Base-by-base conservation (phyloP, 1,140 invertebrate species). In the Meloidogyne floridensis region DNA sequence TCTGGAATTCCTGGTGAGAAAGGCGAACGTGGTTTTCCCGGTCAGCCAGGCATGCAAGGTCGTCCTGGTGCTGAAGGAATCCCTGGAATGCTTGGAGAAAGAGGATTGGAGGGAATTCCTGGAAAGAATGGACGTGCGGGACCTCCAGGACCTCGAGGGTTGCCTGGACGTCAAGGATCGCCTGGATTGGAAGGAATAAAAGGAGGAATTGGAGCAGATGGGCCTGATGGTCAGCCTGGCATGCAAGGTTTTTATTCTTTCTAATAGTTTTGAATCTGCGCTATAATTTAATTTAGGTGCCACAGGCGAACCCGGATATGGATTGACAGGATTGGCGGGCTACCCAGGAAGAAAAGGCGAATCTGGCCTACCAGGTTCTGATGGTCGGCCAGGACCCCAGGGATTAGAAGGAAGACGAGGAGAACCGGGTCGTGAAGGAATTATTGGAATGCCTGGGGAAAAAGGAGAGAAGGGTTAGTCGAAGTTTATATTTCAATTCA, bases 261-360 rank as follows among this genome's bases (percentile, higher is more conserved):
- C 43, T 72, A 47, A 47, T 47, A 47, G 47, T 47, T 65, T n/a
- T 13, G 2, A 18, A 65, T 15, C 5, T 32, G 32, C 32, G 32
- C 43, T 43, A 77, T 42, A n/a, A 15, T 70, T 5, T 42, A 2
- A 3, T 81, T 42, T 32, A 81, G 84, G 84, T 47, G 2, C 65
- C 6, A 84, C 83, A 32, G 84, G 86, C 20, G 42, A 72, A 7
- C 75, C 69, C 3, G 83, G 81, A 56, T 77, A 82, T 80, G 93
- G 93, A 54, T 18, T 84, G 70, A 80, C 88, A 5, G 93, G 93
- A 13, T 13, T 80, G n/a, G 32, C 76, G 32, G 90, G 90, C 59
- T 53, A 80, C n/a, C 82, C 83, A 75, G 84, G 87, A 11, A 15
- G 73, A 47, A 77, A 83, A 71, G 81, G 81, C 4, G 80, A 83